Base-by-base conservation (phyloP, 1,140 invertebrate species). In the Steinernema khuongi region DNA sequence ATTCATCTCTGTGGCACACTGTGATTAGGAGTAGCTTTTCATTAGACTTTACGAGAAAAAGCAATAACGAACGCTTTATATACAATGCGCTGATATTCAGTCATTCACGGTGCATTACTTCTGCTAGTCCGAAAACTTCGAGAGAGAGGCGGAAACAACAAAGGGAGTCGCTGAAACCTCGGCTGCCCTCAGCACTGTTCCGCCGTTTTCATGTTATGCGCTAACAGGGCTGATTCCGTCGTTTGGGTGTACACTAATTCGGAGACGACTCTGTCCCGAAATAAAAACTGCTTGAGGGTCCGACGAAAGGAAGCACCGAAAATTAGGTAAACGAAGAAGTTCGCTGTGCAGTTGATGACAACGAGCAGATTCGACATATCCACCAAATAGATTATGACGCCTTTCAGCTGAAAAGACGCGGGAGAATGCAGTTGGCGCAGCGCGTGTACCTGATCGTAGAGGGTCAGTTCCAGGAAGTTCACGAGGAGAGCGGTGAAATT, bases 341-440 rank as follows among this genome's bases (percentile, higher is more conserved):
- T 84, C 26, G 78, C 80, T 1, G 83, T 85, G 70, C 80, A 83
- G 74, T 84, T 84, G 71, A 85, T 77, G 2, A 84, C 82, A 7
- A 84, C 83, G 26, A 84, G 73, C 22, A 84, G 73, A 77, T 84
- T 84, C 1, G 81, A 84, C 30, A 84, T 68, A 68, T 84, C 83
- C 31, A 84, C 82, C 32, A 84, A 72, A 73, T 84, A 84, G 14
- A 80, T 82, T 30, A 84, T 78, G 60, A 84, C 72, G 22, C 81
- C 69, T 41, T 81, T 79, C 19, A 79, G 67, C 79, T 78, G 7
- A 77, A 78, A 78, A 31, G 1, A 76, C 76, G 22, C 41, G 19
- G 76, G 11, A 32, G 26, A 36, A 17, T 31, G n/a, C 19, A 11
- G 73, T 18, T 4, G 29, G 71, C 29, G 43, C 11, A 4, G 31